A percentile compares a stretch with the other conserved stretches of the same genome.
Conservation (phyloP, 2,888 invertebrate genomes). For the Caprella mutica region DNA sequence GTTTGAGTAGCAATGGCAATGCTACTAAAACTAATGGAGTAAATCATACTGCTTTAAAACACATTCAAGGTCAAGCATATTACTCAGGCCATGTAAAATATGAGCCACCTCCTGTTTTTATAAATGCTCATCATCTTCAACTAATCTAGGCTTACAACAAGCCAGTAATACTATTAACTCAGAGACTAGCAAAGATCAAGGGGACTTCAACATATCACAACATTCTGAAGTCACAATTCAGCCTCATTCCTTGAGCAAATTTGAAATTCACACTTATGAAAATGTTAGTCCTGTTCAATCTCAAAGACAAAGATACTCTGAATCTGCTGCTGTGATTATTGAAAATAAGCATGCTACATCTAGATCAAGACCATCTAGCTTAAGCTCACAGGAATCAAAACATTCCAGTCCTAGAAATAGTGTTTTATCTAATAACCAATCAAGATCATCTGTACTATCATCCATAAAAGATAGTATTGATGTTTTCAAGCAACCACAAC, state of each 20-base stretch:
- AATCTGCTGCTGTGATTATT: constrained; percentile 29
- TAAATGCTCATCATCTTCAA: constrained; percentile 31
- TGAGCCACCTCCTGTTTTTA: constrained; percentile 30
- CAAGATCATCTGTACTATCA: too few species aligned
- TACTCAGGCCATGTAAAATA: constrained; percentile 33
- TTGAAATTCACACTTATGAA: constrained; percentile 29
- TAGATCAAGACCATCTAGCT: constrained; percentile 43
- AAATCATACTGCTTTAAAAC: constrained; percentile 6
- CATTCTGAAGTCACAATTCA: constrained; percentile 8
- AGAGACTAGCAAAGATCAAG: too few species aligned
- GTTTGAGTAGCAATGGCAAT: neutral
- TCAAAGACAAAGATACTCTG: constrained; percentile 21
- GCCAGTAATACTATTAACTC: neutral
- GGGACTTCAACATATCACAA: constrained; percentile 6
- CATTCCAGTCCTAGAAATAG: constrained; percentile 44
- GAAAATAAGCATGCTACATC: constrained; percentile 38
- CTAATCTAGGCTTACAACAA: constrained; percentile 31
- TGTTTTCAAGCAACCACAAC: neutral
- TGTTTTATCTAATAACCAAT: constrained; percentile 36
- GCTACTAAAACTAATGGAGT: neutral
- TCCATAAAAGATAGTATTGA: too few species aligned
- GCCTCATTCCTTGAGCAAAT: neutral
- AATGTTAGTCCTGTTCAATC: constrained; percentile 23
- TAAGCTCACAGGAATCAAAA: constrained; percentile 44
- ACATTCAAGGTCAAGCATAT: constrained; percentile 24